Base-by-base conservation (phyloP, 2,888 invertebrate genomes). In the Caenorhabditis drosophilae region DNA sequence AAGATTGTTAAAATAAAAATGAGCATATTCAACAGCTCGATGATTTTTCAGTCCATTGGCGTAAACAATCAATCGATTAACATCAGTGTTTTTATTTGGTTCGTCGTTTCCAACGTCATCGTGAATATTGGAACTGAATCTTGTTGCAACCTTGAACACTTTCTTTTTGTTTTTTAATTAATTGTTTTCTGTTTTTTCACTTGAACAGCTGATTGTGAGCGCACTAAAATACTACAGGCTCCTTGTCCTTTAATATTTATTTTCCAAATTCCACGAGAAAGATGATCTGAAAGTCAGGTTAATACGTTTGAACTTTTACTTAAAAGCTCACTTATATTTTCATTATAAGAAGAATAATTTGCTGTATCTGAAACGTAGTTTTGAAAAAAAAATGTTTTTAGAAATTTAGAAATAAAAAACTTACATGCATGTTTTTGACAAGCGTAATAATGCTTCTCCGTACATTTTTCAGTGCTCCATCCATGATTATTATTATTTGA, bases 181-280 rank as follows among this genome's bases (percentile, higher is more conserved):
- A n/a, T n/a, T n/a, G n/a, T n/a, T n/a, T 51, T 35, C 18, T 15
- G 25, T 34, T 23, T n/a, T n/a, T 27, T 22, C 1, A 68, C 50
- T 55, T 69, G 68, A 34, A 72, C 40, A 16, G 57, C 57, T 0
- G 73, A 70, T 23, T 73, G 73, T 1, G 73, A 60, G 20, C 64
- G 53, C 15, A 67, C 56, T 4, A 57, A 44, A 23, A 75, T 58
- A 20, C 61, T 59, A 40, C 68, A 68, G 12, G 47, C 41, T 1
- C 73, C 71, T 18, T 50, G 46, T 2, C 70, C 67, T 18, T 57
- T 48, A 6, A 75, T 54, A 11, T 46, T 38, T 15, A 76, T 55
- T 23, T 61, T 44, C 76, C 76, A 76, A 22, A 74, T 60, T 48
- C 76, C 76, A 36, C 70, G 56, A 2, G 60, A 52, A 9, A 76